Conservation (phyloP, 2,797 vertebrate species). For the Chloroceryle inda region DNA sequence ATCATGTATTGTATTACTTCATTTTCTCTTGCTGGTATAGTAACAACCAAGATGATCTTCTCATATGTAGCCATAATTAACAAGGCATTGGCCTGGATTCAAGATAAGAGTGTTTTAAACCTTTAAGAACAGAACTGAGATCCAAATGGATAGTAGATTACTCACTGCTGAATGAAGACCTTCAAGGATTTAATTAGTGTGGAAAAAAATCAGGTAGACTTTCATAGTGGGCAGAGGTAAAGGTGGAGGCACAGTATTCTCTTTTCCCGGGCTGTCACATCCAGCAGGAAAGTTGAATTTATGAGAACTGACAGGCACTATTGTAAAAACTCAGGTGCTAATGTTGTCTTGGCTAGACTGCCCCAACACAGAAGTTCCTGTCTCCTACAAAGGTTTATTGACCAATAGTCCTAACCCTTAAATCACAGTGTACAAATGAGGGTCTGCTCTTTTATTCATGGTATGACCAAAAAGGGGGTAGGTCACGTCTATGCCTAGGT, state of each 20-base stretch:
- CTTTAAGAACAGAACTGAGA: constrained; percentile 8
- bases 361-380: not conserved
- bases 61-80: constrained; percentile 40
- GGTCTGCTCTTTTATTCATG: not conserved
- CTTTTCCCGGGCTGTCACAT: not conserved
- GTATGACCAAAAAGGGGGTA: not conserved
- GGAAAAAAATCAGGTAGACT: not conserved
- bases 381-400: not conserved
- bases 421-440: not conserved
- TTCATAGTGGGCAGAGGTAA: not conserved
- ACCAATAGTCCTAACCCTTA: not conserved
- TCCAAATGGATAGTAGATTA: not conserved
- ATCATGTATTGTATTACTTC: constrained; percentile 24
- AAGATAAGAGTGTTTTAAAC: constrained; percentile 1
- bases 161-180: constrained; percentile 16
- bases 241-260: not conserved
- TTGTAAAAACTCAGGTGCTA: not conserved
- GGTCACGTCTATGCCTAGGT: not conserved
- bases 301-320: not conserved
- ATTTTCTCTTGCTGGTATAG: constrained; percentile 41
- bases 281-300: not conserved
- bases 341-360: not conserved
- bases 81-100: constrained; percentile 18
- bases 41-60: constrained; percentile 25
- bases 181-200: constrained; percentile 22